These are phyloP conservation scores for Diarsia brunnea DNA, from an alignment of 2,888 invertebrate species.

Conservation along the genomic window DNA sequence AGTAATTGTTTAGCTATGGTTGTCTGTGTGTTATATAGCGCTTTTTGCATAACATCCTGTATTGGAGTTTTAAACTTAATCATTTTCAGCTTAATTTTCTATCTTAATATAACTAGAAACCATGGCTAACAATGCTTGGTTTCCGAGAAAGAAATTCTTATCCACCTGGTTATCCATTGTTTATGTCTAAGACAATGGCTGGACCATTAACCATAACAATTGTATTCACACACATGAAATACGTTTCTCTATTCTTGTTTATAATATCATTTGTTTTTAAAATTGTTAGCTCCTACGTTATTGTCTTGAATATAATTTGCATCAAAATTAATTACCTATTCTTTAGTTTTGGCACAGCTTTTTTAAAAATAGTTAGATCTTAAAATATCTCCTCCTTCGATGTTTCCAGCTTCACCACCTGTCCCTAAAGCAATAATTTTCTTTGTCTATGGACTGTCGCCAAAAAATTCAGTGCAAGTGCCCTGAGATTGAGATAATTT, in stretches of 20 bases:
- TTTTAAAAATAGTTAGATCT: constrained; percentile 29
- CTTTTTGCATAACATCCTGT: neutral
- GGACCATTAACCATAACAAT: constrained; percentile 52
- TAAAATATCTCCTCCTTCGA: constrained; percentile 41
- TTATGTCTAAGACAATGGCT: constrained; percentile 60
- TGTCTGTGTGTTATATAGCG: constrained; percentile 1
- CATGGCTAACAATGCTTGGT: constrained; percentile 38
- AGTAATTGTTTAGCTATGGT: neutral
- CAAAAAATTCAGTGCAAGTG: constrained; percentile 66
- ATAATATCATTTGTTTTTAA: constrained; percentile 14
- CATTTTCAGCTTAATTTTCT: neutral
- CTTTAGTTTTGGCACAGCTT: constrained; percentile 21
- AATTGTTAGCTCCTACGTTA: neutral
- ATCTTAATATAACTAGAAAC: constrained; percentile 45
- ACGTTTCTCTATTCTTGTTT: constrained; percentile 55
- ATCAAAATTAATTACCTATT: constrained; percentile 28
- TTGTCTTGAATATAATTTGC: constrained; percentile 6
- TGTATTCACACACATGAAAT: constrained; percentile 45
- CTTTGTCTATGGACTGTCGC: constrained; percentile 71
- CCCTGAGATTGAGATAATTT: constrained; percentile 57
- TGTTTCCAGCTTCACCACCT: constrained; percentile 65
- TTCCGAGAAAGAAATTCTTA: constrained; percentile 60
- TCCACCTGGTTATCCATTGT: constrained; percentile 54
- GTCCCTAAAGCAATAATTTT: constrained; percentile 61
- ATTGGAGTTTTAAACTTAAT: neutral